Evolutionary conservation across 2,888 invertebrate species (phyloP), one percentile per base, ranked within the genome.

Genomic region (Bellardia pandia): DNA sequence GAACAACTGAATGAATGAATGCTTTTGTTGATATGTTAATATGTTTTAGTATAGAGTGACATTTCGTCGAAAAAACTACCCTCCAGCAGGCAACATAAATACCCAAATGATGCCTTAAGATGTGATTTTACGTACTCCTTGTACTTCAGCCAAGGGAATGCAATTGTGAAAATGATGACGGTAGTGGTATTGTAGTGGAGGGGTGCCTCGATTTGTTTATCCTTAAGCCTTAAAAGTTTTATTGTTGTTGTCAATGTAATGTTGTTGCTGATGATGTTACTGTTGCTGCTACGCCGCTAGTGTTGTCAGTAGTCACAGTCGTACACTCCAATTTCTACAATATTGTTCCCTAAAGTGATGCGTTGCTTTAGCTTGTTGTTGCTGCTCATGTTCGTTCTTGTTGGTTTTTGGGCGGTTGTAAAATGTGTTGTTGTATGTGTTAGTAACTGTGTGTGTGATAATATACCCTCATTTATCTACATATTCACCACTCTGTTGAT

Each of bases 21-120:
- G 51, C 45, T 60, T 79, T 76, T 86, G 76, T 71, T 86, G 53
- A 83, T 76, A 83, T 79, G 83, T 83, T 79, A 83, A 83, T 83
- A 66, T 80, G 79, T 86, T 86, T 23, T 66, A 83, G 79, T 45
- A 56, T 45, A 23, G 62, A 79, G 64, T 83, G 79, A 72, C 79
- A 86, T 64, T 23, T 74, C 58, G n/a, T 72, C 42, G n/a, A 53
- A 71, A 76, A 53, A 77, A 45, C 45, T 78, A 60, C 16, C 53
- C 72, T 80, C 5, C 64, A 86, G 72, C 23, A 40, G 23, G 9
- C 16, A 56, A 33, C 51, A 74, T 51, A 69, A 83, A 71, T 76
- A 64, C 30, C 64, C 56, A 72, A 86, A 69, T 53, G 40, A 48
- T 51, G 56, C 69, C 62, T 3, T 33, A 14, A 42, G 60, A 37